Base-by-base conservation (phyloP, 1,140 invertebrate species). In the Euwallacea fornicatus region DNA sequence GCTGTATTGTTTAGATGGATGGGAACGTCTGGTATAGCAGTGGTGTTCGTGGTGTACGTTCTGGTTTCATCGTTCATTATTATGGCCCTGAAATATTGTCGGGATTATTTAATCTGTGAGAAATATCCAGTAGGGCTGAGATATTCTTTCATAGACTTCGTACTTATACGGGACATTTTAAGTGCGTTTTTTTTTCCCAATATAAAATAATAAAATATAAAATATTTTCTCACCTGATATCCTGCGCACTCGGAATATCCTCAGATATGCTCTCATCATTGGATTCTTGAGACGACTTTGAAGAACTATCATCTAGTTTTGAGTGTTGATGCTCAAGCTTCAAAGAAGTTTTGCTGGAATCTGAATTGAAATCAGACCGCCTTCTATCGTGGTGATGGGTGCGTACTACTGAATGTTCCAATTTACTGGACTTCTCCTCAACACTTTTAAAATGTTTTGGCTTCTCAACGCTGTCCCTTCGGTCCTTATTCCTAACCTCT, bases 11-110 rank as follows among this genome's bases (percentile, higher is more conserved):
- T n/a, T 9, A 61, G 41, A 7, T 43, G 15, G 21, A 68, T 42
- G 15, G 67, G 54, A 9, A 55, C 6, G 11, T 65, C 64, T 3
- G 64, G 71, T n/a, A 73, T 65, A 8, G 71, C 56, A 46, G 73
- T 58, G 10, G 77, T 81, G 80, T 67, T 78, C 63, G 77, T 76
- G 0, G 78, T 78, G 63, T 76, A 79, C 7, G 78, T 72, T 74
- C 78, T 80, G 0, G 77, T 79, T 58, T 76, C 73, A 67, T 79
- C 79, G 58, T 74, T 78, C 66, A 78, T 76, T 15, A 80, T 80
- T 62, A 80, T 80, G 42, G 78, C 72, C 41, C 77, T 76, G 63
- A 74, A 78, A 71, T 13, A 58, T 50, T 50, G 6, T 50, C 7
- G 21, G n/a, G 15, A 61, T 43, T 41, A 50, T 50, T 6, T 50